These are phyloP conservation scores for Caenorhabditis sp. DNA, from an alignment of 2,888 invertebrate genomes.

Conservation along the genomic window DNA sequence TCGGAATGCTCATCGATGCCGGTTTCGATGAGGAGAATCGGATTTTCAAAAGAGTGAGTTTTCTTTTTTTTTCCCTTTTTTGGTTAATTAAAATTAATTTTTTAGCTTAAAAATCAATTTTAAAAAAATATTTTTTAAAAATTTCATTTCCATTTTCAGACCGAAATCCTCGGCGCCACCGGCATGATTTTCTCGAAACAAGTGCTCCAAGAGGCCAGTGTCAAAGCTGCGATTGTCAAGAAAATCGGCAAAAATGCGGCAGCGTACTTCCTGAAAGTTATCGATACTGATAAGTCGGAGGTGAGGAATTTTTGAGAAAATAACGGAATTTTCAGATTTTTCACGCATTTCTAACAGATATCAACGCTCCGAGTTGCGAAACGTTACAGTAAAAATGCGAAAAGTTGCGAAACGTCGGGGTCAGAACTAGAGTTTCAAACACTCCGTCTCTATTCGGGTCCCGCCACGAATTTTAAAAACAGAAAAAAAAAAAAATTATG, in stretches of 20 bases:
- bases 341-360: neutral
- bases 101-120: neutral
- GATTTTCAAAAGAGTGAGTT: conserved; percentile 69
- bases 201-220: conserved; percentile 21
- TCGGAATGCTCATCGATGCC: conserved; percentile 60
- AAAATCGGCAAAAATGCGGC: conserved; percentile 41
- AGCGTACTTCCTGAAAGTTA: conserved; percentile 45
- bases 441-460: too few relatives aligned
- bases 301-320: conserved; percentile 9
- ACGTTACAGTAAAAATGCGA: too few relatives aligned
- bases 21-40: conserved; percentile 71
- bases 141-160: conserved; percentile 28
- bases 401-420: too few relatives aligned
- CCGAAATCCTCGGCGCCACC: conserved; percentile 55
- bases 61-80: conserved; percentile 4
- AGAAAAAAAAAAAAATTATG: too few relatives aligned
- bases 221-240: conserved; percentile 34
- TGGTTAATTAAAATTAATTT: too few relatives aligned
- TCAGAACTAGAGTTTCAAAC: too few relatives aligned
- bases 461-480: too few relatives aligned
- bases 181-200: conserved; percentile 55
- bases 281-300: conserved; percentile 55
- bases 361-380: too few relatives aligned
- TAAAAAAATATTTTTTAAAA: too few relatives aligned
- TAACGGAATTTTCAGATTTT: neutral